Percentiles rank a stretch among this genome's conserved stretches.
Conservation (phyloP, 2,888 invertebrate genomes). For the Anaspis maculata region DNA sequence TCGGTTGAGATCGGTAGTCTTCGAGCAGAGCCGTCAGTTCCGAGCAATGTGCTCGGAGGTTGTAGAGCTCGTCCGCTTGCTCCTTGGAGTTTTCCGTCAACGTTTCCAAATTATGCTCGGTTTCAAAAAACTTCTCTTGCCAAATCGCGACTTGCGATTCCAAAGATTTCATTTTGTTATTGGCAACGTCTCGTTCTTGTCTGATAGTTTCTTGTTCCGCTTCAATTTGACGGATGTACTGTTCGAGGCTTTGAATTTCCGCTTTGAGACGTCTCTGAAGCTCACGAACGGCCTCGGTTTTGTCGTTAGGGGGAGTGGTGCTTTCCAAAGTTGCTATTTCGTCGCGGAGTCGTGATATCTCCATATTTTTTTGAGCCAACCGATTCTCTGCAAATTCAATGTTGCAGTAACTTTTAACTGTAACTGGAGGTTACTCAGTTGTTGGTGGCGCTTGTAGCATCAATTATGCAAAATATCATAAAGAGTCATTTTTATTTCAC, state of each 20-base stretch:
- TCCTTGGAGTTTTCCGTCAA: slow-evolving; percentile 26
- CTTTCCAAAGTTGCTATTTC: slow-evolving; percentile 32
- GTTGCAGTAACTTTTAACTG: too few species aligned
- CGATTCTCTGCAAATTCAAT: slow-evolving; percentile 32
- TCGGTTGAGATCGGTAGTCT: slow-evolving; percentile 33
- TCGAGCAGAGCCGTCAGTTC: slow-evolving; percentile 44
- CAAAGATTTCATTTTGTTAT: slow-evolving; percentile 40
- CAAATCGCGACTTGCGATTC: slow-evolving; percentile 32
- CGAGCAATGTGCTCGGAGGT: slow-evolving; percentile 27
- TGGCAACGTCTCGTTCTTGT: slow-evolving; percentile 46
- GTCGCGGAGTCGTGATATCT: slow-evolving; percentile 36
- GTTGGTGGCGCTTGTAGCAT: too few species aligned
- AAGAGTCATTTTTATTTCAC: too few species aligned
- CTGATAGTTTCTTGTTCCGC: slow-evolving; percentile 46
- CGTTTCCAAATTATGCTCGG: slow-evolving; percentile 27
- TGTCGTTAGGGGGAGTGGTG: slow-evolving; percentile 30
- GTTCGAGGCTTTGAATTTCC: slow-evolving; percentile 49
- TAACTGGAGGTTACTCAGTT: too few species aligned
- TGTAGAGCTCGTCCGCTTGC: slow-evolving; percentile 27
- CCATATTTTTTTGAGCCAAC: slow-evolving; percentile 36
- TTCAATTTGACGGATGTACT: slow-evolving; percentile 45
- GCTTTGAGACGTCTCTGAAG: slow-evolving; percentile 35
- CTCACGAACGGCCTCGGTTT: slow-evolving; percentile 28
- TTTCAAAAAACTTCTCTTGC: slow-evolving; percentile 29
- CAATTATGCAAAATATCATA: too few species aligned